These are phyloP conservation scores for Hemiprocne comata DNA, from an alignment of 2,113 vertebrate genomes.

Conservation along the genomic window DNA sequence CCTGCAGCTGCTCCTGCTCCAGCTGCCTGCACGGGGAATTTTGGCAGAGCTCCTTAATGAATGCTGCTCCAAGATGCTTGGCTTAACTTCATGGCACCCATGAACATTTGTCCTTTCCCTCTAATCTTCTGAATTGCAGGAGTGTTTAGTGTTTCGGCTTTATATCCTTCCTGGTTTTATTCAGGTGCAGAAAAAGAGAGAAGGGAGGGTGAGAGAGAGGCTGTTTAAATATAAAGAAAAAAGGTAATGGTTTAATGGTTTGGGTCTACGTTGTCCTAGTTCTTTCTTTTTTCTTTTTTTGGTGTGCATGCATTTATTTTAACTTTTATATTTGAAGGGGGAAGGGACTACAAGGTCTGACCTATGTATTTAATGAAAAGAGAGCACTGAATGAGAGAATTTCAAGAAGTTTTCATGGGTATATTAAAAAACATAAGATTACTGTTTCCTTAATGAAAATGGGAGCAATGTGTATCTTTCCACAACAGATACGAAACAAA, in stretches of 20 bases:
- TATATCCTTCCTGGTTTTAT: constrained; percentile 22
- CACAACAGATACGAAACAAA: constrained; percentile 17
- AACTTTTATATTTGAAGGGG: neutral
- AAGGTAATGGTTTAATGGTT: neutral
- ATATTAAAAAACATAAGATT: neutral
- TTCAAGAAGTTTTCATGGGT: constrained; percentile 13
- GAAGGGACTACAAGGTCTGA: neutral
- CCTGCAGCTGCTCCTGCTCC: constrained; percentile 39
- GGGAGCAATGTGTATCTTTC: neutral
- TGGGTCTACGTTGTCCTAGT: constrained; percentile 10
- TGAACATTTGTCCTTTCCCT: constrained; percentile 45
- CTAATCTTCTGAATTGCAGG: constrained; percentile 44
- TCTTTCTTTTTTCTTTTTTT: neutral
- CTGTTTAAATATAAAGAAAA: neutral
- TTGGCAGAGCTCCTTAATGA: constrained; percentile 20
- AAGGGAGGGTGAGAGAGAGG: neutral
- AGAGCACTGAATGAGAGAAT: neutral
- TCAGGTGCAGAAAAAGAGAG: neutral
- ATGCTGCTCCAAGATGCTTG: constrained; percentile 15
- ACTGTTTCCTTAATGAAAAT: constrained; percentile 21
- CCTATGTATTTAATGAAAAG: constrained; percentile 30
- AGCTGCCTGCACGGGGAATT: constrained; percentile 30
- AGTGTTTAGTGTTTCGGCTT: neutral
- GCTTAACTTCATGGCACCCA: constrained; percentile 12
- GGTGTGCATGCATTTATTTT: neutral